Percentiles rank a stretch among this genome's conserved stretches.
Conservation (phyloP, 2,888 invertebrate genomes). For the Eupithecia exiguata region DNA sequence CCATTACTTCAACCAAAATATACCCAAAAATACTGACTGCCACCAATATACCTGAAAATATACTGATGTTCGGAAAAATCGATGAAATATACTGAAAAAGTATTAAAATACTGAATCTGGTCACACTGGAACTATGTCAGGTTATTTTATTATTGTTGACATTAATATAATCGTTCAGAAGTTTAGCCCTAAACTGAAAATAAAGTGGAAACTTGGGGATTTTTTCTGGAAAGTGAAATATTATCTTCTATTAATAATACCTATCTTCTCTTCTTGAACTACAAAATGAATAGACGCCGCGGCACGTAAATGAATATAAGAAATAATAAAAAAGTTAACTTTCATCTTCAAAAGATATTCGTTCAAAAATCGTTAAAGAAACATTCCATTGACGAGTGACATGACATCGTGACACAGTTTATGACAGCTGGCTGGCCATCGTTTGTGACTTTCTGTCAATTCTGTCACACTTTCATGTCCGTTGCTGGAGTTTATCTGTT, state of each 20-base stretch:
- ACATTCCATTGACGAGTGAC: neutral
- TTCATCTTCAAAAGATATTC: neutral
- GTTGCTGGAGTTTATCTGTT: constrained; percentile 68
- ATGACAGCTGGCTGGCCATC: neutral
- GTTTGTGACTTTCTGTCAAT: constrained; percentile 25
- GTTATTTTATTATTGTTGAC: constrained; percentile 17
- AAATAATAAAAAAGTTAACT: neutral
- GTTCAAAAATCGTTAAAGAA: constrained; percentile 6
- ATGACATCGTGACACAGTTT: constrained; percentile 6
- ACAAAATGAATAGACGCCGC: neutral
- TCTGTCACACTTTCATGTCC: constrained; percentile 55
- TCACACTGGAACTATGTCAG: too few relatives aligned
- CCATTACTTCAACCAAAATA: too few relatives aligned
- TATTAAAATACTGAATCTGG: too few relatives aligned
- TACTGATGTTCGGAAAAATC: too few relatives aligned
- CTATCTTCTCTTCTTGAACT: too few relatives aligned
- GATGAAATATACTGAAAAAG: too few relatives aligned
- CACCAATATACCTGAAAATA: too few relatives aligned
- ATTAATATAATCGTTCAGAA: constrained; percentile 11
- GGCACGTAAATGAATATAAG: neutral
- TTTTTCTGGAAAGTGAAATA: too few relatives aligned
- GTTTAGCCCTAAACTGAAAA: neutral
- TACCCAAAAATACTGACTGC: too few relatives aligned
- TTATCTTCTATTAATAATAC: too few relatives aligned
- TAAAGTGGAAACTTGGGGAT: neutral